Evolutionary conservation across 2,888 invertebrate genomes (phyloP).

Genomic region (Xanthorhoe designata): DNA sequence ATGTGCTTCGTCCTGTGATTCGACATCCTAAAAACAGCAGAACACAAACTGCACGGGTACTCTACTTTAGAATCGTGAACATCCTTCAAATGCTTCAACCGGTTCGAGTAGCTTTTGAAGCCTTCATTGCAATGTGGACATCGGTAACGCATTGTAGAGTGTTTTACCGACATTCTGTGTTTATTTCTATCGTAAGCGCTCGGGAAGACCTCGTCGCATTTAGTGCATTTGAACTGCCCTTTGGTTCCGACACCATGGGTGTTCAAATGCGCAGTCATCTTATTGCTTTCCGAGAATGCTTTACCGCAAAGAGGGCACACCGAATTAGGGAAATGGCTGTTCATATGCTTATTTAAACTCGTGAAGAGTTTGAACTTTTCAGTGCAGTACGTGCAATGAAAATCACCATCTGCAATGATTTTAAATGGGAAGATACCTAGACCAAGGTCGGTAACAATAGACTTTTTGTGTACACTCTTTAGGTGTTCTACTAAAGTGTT

Average conservation of each 20-base stretch:
- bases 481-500: constrained; percentile 67
- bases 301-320: constrained; percentile 77
- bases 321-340: constrained; percentile 72
- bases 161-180: constrained; percentile 59
- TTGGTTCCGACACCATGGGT: constrained; percentile 28
- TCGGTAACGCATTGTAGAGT: constrained; percentile 54
- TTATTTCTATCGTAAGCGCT: constrained; percentile 57
- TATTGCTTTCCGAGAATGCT: constrained; percentile 45
- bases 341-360: constrained; percentile 72
- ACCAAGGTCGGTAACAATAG: constrained; percentile 57
- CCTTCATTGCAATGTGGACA: constrained; percentile 64
- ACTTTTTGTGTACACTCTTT: constrained; percentile 59
- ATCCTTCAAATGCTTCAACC: constrained; percentile 63
- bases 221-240: constrained; percentile 61
- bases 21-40: constrained; percentile 66
- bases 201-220: constrained; percentile 65
- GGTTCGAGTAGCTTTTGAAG: constrained; percentile 67
- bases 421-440: constrained; percentile 70
- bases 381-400: constrained; percentile 64
- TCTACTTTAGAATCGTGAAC: constrained; percentile 66
- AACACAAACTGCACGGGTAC: constrained; percentile 70
- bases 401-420: constrained; percentile 54
- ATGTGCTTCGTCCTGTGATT: constrained; percentile 68
- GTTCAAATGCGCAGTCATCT: constrained; percentile 33
- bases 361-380: constrained; percentile 67